Evolutionary conservation across 2,797 vertebrate species (phyloP), one percentile per base, ranked within the genome.

Genomic region (Gallinago solitaria): DNA sequence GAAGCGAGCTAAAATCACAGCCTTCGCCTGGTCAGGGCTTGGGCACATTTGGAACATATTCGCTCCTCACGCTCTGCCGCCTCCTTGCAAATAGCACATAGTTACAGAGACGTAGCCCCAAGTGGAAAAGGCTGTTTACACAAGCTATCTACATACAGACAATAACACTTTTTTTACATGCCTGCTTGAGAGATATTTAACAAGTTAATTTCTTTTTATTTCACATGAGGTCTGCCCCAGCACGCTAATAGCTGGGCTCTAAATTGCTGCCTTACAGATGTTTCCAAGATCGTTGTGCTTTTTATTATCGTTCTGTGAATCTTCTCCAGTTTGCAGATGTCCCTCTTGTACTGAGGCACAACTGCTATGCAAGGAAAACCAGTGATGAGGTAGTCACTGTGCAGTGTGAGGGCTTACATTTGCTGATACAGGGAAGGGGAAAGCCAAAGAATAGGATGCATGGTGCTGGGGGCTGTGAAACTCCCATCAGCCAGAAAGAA

Each of bases 181-280:
- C 54, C 54, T 63, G 28, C 51, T 76, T 93, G 76, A 90, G 89
- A 76, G 83, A 82, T 88, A 84, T 45, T 93, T 95, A 79, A 70
- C 41, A 87, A 94, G 56, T 63, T 88, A 35, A 90, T 86, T 95
- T 92, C 48, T 93, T 90, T 73, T 61, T 60, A 47, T 88, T 90
- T 95, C 74, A 82, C 67, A 93, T 48, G 59, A 95, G 74, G 39
- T 87, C 59, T 95, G 91, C 67, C 89, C 83, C 91, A 87, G 83
- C 80, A 84, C 37, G 51, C 68, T 91, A 57, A 85, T 67, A 87
- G 68, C 70, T 60, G 39, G 60, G 21, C 8, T 95, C 63, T 68
- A 77, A 79, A 92, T 60, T 84, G 69, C 67, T 86, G 80, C 56
- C 63, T 91, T 89, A 86, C 53, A 78, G 87, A 89, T 77, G 63